A percentile compares a stretch with the other conserved stretches of the same genome.
Conservation (phyloP, 1,140 invertebrate genomes). For the Acyrthosiphon pisum region DNA sequence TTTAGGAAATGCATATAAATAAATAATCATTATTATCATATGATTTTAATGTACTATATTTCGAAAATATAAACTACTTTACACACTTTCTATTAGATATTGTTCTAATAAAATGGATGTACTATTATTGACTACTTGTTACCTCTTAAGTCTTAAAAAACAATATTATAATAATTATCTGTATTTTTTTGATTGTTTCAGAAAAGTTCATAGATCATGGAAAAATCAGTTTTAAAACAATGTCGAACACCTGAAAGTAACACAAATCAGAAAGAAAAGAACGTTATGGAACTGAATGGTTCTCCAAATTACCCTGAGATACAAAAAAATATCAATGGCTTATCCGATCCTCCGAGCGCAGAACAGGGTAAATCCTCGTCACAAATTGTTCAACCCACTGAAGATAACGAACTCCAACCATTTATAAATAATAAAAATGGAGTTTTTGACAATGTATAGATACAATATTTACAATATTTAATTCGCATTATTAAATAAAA, state of each 20-base stretch:
- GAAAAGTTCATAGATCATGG: neutral
- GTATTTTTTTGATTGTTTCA: neutral
- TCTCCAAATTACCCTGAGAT: neutral
- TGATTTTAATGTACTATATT: neutral
- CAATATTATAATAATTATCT: neutral
- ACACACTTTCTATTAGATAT: neutral
- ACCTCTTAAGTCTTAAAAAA: neutral
- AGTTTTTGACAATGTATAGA: neutral
- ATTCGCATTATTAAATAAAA: neutral
- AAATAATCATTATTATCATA: neutral
- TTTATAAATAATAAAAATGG: neutral
- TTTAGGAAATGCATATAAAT: neutral
- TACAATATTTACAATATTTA: neutral
- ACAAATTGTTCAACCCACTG: neutral
- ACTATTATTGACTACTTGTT: too few relatives aligned
- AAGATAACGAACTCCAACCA: neutral
- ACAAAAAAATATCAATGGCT: constrained; percentile 4
- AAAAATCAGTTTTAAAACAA: neutral
- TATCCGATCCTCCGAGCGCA: neutral
- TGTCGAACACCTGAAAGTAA: neutral
- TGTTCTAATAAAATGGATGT: too few relatives aligned
- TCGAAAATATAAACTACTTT: neutral
- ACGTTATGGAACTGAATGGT: neutral
- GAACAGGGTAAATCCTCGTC: neutral
- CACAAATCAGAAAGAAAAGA: neutral